phyloP scores from a whole-genome alignment of 64 coral and sea anemone genomes.

The Porites lutea region DNA sequence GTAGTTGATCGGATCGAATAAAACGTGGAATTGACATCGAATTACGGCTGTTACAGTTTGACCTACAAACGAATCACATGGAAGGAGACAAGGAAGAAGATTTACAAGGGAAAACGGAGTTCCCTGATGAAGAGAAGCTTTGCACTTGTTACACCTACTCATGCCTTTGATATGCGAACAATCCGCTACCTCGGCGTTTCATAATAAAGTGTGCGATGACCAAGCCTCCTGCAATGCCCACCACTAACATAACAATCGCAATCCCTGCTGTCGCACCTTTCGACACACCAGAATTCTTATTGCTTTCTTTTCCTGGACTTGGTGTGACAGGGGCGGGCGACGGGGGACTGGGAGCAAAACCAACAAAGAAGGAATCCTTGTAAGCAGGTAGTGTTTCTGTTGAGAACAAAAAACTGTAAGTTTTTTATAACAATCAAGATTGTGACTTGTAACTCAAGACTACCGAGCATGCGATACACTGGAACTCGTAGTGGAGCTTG shows the following conservation, averaged over 20 bases:
- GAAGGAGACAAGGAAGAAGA: too few species aligned
- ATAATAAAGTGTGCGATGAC: conserved; percentile 63
- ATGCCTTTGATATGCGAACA: conserved; percentile 68
- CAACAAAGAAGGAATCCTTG: conserved; percentile 12
- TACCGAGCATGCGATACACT: too few species aligned
- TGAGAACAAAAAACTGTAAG: background rate
- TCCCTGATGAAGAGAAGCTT: too few species aligned
- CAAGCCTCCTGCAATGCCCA: conserved; percentile 53
- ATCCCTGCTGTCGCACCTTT: conserved; percentile 54
- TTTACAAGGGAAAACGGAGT: too few species aligned
- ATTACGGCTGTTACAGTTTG: too few species aligned
- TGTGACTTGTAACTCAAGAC: too few species aligned
- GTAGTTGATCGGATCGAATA: too few species aligned
- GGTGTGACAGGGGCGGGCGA: background rate
- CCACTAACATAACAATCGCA: conserved; percentile 49
- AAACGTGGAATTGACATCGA: too few species aligned
- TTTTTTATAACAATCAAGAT: background rate
- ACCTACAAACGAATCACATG: too few species aligned
- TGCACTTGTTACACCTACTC: conserved; percentile 10
- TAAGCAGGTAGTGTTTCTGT: conserved; percentile 5
- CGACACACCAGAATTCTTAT: conserved; percentile 27
- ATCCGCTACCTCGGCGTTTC: conserved; percentile 57
- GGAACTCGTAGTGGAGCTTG: too few species aligned
- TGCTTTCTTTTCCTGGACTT: background rate
- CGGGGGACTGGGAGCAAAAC: background rate